A percentile compares a stretch with the other conserved stretches of the same genome.
Conservation (phyloP, 1,140 invertebrate genomes). For the Pissodes strobi region DNA sequence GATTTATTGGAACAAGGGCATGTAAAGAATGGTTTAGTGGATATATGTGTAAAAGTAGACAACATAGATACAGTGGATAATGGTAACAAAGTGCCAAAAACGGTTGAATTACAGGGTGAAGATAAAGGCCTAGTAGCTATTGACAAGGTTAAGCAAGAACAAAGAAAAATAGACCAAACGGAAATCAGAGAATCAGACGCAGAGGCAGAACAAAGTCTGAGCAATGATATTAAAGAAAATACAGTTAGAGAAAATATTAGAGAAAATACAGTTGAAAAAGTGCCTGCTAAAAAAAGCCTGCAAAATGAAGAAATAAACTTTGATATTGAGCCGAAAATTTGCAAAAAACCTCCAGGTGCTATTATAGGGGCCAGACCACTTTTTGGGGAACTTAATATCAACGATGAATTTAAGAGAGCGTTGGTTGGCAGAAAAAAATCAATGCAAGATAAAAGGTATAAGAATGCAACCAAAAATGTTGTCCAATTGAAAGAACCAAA, state of each 20-base stretch:
- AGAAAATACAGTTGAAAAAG: no score
- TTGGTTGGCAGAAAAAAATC: slow-evolving; percentile 46
- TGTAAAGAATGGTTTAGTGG: not conserved
- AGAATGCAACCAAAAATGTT: slow-evolving; percentile 28
- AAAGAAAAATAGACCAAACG: no score
- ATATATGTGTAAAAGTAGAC: not conserved
- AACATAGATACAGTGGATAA: no score
- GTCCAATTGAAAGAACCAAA: slow-evolving; percentile 15
- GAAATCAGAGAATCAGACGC: no score
- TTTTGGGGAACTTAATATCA: slow-evolving; percentile 52
- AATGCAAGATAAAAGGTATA: slow-evolving; percentile 31
- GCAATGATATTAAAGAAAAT: no score
- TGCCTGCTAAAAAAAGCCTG: not conserved
- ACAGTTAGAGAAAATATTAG: no score
- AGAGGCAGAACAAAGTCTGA: no score
- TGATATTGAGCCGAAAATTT: slow-evolving; percentile 38
- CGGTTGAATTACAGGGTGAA: no score
- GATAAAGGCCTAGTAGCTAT: no score
- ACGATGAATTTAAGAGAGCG: slow-evolving; percentile 53
- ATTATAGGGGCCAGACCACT: slow-evolving; percentile 55
- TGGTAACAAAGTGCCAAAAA: no score
- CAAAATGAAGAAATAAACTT: slow-evolving; percentile 4
- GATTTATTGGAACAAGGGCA: not conserved
- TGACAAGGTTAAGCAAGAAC: no score
- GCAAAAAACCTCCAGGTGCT: slow-evolving; percentile 52